Percentiles rank a stretch among this genome's conserved stretches.
Evolutionary conservation across 2,797 vertebrate genomes (phyloP).

Genomic region (Carcharodon carcharias): DNA sequence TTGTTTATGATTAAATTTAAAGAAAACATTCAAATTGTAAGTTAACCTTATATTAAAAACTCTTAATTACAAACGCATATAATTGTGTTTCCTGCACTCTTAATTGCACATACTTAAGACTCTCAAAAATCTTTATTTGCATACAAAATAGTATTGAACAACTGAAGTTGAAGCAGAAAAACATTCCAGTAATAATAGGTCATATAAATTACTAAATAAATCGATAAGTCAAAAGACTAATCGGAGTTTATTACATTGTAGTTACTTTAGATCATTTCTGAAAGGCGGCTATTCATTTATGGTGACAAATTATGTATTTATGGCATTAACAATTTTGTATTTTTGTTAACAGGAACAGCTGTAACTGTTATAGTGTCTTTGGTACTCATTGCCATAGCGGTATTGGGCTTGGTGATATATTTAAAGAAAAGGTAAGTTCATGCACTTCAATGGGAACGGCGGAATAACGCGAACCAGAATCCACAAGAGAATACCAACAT

Average conservation of each 20-base stretch:
- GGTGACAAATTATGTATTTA: background rate
- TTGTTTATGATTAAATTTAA: background rate
- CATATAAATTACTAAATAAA: background rate
- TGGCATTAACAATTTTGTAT: background rate
- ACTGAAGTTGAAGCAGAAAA: background rate
- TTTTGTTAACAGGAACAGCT: conserved; percentile 30
- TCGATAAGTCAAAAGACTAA: background rate
- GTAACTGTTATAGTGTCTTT: background rate
- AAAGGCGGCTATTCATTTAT: background rate
- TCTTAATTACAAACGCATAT: background rate
- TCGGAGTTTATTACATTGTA: background rate
- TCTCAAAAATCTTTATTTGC: background rate
- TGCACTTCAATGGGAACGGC: background rate
- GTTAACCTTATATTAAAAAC: background rate
- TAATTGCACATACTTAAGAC: background rate
- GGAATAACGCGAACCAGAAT: background rate
- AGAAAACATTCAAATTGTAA: background rate
- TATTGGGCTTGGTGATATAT: conserved; percentile 15
- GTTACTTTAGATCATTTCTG: background rate
- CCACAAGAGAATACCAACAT: background rate
- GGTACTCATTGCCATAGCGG: background rate
- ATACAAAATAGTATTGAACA: background rate
- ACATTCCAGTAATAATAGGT: background rate
- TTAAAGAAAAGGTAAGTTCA: conserved; percentile 30
- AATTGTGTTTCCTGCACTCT: background rate